These are phyloP conservation scores for Talpa occidentalis DNA, from an alignment of 2,113 vertebrate species.

Conservation along the genomic window DNA sequence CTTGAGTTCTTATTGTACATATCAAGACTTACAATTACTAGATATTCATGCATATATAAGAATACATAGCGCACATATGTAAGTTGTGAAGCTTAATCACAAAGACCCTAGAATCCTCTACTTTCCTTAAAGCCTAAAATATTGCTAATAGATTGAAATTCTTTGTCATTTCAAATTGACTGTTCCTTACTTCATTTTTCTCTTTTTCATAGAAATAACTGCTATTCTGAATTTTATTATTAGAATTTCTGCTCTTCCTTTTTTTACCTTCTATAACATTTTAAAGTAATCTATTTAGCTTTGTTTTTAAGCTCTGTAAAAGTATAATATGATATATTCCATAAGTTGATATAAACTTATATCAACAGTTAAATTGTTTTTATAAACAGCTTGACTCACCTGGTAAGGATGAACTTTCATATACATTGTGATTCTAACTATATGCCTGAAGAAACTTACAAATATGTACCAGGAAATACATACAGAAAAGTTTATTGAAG, in stretches of 20 bases:
- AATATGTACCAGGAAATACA: not conserved
- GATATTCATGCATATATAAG: not conserved
- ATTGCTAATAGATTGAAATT: not conserved
- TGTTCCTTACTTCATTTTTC: not conserved
- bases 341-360: not conserved
- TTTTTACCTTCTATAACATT: not conserved
- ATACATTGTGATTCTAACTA: not conserved
- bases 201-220: not conserved
- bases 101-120: not conserved
- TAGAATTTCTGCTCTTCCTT: not conserved
- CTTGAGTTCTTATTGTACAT: not conserved
- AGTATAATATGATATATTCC: not conserved
- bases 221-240: not conserved
- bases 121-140: not conserved
- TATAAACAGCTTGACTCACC: not conserved
- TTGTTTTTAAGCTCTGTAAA: constrained; percentile 8
- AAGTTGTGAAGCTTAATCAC: not conserved
- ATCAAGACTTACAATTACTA: not conserved
- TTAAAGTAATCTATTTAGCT: not conserved
- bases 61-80: not conserved
- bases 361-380: no score
- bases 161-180: not conserved
- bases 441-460: not conserved
- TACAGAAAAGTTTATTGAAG: not conserved
- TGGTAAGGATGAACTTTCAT: not conserved